phyloP scores from a whole-genome alignment of 2,113 vertebrate species.

The Uria aalge region DNA sequence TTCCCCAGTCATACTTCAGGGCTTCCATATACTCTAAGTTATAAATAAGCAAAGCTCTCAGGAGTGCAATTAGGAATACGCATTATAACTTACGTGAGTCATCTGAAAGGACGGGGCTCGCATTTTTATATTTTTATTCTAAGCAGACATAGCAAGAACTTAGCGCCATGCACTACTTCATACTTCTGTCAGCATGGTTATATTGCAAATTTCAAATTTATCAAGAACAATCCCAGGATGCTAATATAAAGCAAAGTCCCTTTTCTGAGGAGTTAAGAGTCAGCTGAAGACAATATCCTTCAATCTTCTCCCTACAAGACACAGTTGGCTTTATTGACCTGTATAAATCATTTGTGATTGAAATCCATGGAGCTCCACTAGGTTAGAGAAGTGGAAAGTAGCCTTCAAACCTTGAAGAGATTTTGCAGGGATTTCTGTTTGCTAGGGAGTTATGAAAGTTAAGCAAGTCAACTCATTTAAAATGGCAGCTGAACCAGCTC shows the following conservation, averaged over 20 bases:
- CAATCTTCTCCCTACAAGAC: neutral
- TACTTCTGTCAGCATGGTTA: neutral
- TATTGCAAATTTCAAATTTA: neutral
- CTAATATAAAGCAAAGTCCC: neutral
- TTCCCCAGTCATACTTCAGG: accelerated
- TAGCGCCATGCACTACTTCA: accelerated
- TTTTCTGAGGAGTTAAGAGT: neutral
- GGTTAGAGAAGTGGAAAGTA: neutral
- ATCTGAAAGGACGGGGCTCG: neutral
- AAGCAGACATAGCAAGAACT: neutral
- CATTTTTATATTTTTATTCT: neutral
- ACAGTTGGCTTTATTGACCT: neutral
- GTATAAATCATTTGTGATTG: neutral
- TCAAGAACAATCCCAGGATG: neutral
- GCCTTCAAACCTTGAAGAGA: neutral
- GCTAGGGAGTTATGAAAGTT: neutral
- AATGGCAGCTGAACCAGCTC: neutral
- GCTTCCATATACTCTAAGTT: neutral
- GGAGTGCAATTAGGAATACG: accelerated
- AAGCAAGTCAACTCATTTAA: neutral
- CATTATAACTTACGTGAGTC: accelerated
- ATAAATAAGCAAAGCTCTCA: neutral
- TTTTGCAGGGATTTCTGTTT: neutral
- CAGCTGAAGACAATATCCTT: neutral
- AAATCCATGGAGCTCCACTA: neutral